Evolutionary conservation across 2,113 vertebrate genomes (phyloP), one percentile per base, ranked within the genome.

Genomic region (Castor canadensis): DNA sequence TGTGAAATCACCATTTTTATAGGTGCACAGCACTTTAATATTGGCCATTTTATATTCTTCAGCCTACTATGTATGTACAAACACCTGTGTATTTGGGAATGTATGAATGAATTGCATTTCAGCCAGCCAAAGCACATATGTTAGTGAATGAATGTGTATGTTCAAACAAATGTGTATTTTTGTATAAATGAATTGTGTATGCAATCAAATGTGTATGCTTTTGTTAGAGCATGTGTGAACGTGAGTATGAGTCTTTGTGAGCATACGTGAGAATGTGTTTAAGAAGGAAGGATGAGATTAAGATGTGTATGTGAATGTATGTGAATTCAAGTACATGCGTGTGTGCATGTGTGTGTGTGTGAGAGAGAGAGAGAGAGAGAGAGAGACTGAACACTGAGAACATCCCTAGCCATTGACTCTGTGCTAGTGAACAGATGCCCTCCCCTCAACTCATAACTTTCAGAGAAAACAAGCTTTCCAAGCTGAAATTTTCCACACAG

Each of bases 401-500:
- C 16, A 93, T 47, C 69, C 45, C 35, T 38, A 20, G 12, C 15
- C 35, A 32, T 93, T 91, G 45, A 71, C 60, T 90, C 35, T 66
- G 26, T 88, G 72, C 54, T 88, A 66, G 49, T 77, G 54, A 96
- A 66, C 20, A 89, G 24, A 95, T 79, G 35, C 2, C 62, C 32
- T 96, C 43, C 30, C 15, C 43, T 96, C 49, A 84, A 92, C 49
- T 93, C 64, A 87, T 86, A 95, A 92, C 56, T 96, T 96, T 84
- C 52, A 43, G 69, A n/a, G 56, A 75, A 88, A 89, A 38, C 45
- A 93, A 89, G 17, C 49, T 94, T 94, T 94, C 64, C 49, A 96
- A 96, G 38, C 38, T 96, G 81, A 97, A 98, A 96, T 85, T 97
- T 96, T 97, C 89, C 96, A 93, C 86, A 88, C 35, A 93, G 43